Evolutionary conservation across 2,888 invertebrate genomes (phyloP), one percentile per base, ranked within the genome.

Genomic region (Drosophila anomelani): DNA sequence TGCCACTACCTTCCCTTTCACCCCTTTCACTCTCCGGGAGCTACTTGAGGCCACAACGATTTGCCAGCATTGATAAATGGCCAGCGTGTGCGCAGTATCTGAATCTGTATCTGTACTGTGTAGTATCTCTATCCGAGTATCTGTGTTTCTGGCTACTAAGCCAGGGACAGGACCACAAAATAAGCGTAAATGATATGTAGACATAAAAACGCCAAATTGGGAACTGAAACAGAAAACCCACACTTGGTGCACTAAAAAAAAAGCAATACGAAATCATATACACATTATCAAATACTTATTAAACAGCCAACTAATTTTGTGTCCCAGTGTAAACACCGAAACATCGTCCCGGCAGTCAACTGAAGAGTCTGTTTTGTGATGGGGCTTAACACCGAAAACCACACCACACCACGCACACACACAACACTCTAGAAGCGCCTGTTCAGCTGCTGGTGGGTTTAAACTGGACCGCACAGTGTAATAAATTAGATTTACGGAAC

Each of bases 401-500:
- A 55, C 51, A 66, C 44, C 15, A 44, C 38, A 15, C 15, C 66
- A 41, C 38, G 8, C 6, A 15, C 38, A 38, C 38, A 46, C 58
- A 66, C 20, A 29, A 64, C 34, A 59, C n/a, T 46, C 34, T 29
- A 23, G 36, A n/a, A 32, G 49, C 26, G 46, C 10, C n/a, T 47
- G 47, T 10, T n/a, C 49, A 49, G 47, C 73, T 60, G 64, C 63
- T 78, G 75, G 58, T 59, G 86, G 81, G 72, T 81, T 86, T 83
- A 79, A 87, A 77, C 53, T 64, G 80, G 77, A 68, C 82, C 78
- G 43, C 68, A 75, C 68, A 80, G 76, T 73, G 79, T 81, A 88
- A 88, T 83, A 85, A 88, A 85, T 85, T 88, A 88, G 88, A 85
- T 86, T 86, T 86, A 81, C 51, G 57, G 62, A 73, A 85, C 80